Percentiles rank a stretch among this genome's conserved stretches.
These are phyloP conservation scores for Lasiurus cinereus DNA, from an alignment of 2,113 vertebrate species.

Conservation along the genomic window DNA sequence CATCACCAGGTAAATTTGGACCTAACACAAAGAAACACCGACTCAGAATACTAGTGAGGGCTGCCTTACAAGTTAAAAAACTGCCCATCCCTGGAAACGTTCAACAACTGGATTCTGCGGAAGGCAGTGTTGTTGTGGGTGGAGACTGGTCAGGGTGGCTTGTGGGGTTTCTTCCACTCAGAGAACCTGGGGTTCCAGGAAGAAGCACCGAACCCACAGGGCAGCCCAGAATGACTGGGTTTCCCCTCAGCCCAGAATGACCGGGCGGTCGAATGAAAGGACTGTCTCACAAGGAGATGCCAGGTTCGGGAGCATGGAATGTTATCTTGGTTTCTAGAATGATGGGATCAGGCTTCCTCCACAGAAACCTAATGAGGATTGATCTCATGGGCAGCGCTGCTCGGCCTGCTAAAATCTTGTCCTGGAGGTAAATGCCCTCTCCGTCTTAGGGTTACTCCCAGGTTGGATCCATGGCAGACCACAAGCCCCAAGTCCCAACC, in stretches of 20 bases:
- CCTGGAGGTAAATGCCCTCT: slow-evolving; percentile 19
- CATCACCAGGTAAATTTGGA: not conserved
- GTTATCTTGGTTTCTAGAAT: slow-evolving; percentile 34
- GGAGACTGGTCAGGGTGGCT: not conserved
- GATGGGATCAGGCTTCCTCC: slow-evolving; percentile 11
- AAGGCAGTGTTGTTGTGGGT: not conserved
- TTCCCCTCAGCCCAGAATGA: not conserved
- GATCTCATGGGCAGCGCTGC: not conserved
- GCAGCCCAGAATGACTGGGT: not conserved
- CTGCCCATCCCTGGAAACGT: not conserved
- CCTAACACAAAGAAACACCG: not conserved
- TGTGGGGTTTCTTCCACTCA: not conserved
- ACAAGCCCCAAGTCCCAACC: not conserved
- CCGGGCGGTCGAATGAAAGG: not conserved
- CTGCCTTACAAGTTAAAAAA: not conserved
- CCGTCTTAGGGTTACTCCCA: not conserved
- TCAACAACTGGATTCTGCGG: not conserved
- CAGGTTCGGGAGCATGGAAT: slow-evolving; percentile 1
- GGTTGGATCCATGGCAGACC: not conserved
- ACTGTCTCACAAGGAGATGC: not conserved
- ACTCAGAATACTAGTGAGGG: not conserved
- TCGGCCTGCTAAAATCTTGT: not conserved
- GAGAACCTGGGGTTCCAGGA: not conserved
- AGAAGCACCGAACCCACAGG: not conserved
- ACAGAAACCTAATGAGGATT: not conserved